Conservation (phyloP, 2,113 vertebrate species). For the Beaufortia kweichowensis region DNA sequence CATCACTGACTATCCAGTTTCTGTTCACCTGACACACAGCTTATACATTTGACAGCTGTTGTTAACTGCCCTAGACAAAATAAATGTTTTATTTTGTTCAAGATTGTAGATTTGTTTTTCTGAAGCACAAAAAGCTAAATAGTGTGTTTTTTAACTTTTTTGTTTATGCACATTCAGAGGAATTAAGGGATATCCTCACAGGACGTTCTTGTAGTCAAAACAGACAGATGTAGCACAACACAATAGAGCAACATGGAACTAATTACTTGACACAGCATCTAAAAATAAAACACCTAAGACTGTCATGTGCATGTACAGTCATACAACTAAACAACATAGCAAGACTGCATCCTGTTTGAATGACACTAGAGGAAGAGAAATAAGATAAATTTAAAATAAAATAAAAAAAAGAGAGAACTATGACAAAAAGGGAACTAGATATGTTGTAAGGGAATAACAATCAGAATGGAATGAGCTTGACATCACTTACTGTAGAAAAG, state of each 20-base stretch:
- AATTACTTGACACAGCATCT: too few relatives aligned
- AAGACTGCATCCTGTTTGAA: too few relatives aligned
- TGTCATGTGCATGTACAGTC: too few relatives aligned
- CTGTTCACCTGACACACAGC: not conserved
- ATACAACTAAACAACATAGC: too few relatives aligned
- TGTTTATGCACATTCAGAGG: not conserved
- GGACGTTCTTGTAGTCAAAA: too few relatives aligned
- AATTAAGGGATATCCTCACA: not conserved
- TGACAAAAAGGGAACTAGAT: not conserved
- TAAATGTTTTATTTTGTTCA: not conserved
- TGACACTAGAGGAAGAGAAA: not conserved
- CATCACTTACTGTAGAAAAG: not conserved
- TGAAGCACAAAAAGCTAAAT: not conserved
- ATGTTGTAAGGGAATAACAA: not conserved
- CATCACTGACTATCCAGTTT: not conserved
- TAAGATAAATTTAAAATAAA: not conserved
- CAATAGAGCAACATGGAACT: too few relatives aligned
- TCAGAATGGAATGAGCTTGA: not conserved
- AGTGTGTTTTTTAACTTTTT: not conserved
- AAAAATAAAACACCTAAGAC: too few relatives aligned
- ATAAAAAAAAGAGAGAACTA: not conserved
- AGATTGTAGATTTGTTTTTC: not conserved
- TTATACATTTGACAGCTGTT: constrained; percentile 6
- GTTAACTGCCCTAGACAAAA: constrained; percentile 14
- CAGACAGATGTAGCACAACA: too few relatives aligned